Base-by-base conservation (phyloP, 2,797 vertebrate species). In the Ammospiza maritima region DNA sequence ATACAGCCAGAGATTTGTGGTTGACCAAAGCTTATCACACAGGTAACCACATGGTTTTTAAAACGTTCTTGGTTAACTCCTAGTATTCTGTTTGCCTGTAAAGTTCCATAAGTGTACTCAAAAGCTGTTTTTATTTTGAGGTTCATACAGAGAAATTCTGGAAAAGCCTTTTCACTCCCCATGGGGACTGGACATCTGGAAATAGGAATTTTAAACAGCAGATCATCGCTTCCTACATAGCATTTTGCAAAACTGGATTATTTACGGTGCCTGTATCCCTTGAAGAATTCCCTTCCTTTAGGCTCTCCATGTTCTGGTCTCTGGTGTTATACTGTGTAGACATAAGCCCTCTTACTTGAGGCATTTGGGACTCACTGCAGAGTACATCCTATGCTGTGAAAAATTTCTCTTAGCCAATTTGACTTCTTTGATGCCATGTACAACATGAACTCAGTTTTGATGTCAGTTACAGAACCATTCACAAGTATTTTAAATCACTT, bases 191-290 rank as follows among this genome's bases (percentile, higher is more conserved):
- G 16, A 74, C 19, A 76, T 77, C 42, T 36, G 50, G 25, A 29
- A 83, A 89, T 4, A 45, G 10, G 42, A 77, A 76, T 66, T 94
- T 83, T 65, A 65, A 85, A 70, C 14, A 66, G 65, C 27, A 86
- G 22, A 72, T 72, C 38, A 89, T 79, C 57, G 16, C 27, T 81
- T 0, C 1, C 29, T 67, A 72, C 0, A 0, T 19, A 44, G 20
- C 3, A 38, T 88, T 75, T 47, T 77, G 26, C 38, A 70, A 56
- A 83, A 85, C 26, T 4, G 2, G 10, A 72, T 69, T 72, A 80
- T 79, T 88, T 73, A 84, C 3, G 0, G 26, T 47, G 38, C 16
- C n/a, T 27, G 9, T 27, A 19, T 13, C 50, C 30, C 61, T 62
- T 29, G 36, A 16, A 88, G 38, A 34, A 50, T 79, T 83, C 60